Base-by-base conservation (phyloP, 2,888 invertebrate species). In the Trisateles emortualis region DNA sequence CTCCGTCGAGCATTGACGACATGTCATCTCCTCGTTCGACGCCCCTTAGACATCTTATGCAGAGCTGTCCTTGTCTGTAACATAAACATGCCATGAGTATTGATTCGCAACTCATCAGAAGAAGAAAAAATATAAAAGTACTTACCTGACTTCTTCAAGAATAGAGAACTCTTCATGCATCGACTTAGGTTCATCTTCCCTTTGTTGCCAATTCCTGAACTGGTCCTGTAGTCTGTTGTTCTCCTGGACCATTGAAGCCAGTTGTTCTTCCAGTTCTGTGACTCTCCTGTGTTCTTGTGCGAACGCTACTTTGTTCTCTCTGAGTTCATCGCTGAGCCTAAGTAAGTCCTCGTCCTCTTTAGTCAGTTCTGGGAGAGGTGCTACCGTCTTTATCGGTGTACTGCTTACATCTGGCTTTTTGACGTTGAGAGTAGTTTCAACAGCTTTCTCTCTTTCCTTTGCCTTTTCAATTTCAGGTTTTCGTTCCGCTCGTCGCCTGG, bases 141-240 rank as follows among this genome's bases (percentile, higher is more conserved):
- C 84, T 83, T 91, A 96, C 96, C 97, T 95, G 68, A 97, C 96
- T 96, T 97, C 97, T 81, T 97, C 97, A 69, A 97, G 93, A 64
- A 96, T 96, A 48, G 95, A 95, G 74, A 97, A 95, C 84, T 97
- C 97, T 76, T 97, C 97, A 70, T 97, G 97, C 87, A 96, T 95
- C 47, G 95, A 96, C 83, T 96, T 96, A 82, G 96, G 95, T 77
- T 96, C 96, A 68, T 96, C 95, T 45, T 96, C 96, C 78, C 92
- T 86, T 66, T 94, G 94, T 61, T 94, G 93, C 88, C 94, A 93
- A 66, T 94, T 93, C 65, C 94, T 92, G 60, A 96, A 81, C 74
- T 96, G 95, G 50, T 95, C 95, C 71, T 96, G 96, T 68, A 96
- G 86, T 65, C 94, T 92, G 59, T 94, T 94, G 77, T 96, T 96